These are phyloP conservation scores for Arctocebus calabarensis DNA, from an alignment of 2,797 vertebrate species.

Conservation along the genomic window DNA sequence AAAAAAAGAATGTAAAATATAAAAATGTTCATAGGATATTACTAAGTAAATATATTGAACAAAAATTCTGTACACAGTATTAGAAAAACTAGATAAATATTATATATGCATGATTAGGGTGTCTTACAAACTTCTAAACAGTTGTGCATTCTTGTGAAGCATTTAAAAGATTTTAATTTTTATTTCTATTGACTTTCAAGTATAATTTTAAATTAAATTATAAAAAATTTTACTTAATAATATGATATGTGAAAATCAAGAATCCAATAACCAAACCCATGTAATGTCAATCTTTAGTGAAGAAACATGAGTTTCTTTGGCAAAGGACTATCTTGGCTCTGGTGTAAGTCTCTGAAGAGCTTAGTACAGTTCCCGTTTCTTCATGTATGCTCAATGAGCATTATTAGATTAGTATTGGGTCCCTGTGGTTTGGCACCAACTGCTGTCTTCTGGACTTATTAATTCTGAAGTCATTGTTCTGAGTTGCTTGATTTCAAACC, in stretches of 20 bases:
- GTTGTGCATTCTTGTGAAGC: not conserved
- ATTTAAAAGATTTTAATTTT: not conserved
- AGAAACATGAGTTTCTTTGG: not conserved
- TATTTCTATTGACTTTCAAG: slow-evolving; percentile 19
- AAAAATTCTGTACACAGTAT: not conserved
- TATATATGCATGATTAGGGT: not conserved
- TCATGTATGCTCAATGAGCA: not conserved
- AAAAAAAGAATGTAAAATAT: no score
- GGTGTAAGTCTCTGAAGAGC: not conserved
- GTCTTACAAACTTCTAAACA: not conserved
- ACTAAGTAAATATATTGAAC: not conserved
- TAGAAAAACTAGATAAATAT: not conserved
- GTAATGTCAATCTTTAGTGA: not conserved
- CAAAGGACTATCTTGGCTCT: not conserved
- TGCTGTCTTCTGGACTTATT: not conserved
- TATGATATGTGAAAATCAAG: not conserved
- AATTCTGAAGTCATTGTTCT: not conserved
- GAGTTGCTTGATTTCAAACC: not conserved
- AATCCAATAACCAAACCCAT: not conserved
- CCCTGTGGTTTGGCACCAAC: not conserved
- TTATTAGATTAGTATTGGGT: not conserved
- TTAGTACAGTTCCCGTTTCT: not conserved
- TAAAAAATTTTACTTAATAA: not conserved
- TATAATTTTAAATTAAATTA: slow-evolving; percentile 31
- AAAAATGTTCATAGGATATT: no score